Base-by-base conservation (phyloP, 2,113 vertebrate genomes). In the Strigops habroptila region DNA sequence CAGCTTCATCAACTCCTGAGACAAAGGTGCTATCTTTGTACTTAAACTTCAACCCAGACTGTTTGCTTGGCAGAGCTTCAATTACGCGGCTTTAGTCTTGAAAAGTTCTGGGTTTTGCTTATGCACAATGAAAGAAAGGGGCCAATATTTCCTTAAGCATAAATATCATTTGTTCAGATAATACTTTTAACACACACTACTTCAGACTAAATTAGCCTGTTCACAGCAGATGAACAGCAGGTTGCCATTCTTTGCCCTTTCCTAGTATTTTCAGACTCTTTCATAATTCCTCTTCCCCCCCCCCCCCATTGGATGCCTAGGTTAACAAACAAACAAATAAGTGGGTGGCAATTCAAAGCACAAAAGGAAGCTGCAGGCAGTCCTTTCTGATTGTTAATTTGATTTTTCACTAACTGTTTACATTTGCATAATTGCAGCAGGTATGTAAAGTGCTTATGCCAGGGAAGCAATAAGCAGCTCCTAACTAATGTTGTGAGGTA, bases 261-360 rank as follows among this genome's bases (percentile, higher is more conserved):
- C 30, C 51, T 63, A 57, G 31, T 57, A 65, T 75, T 82, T 82
- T 82, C 79, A 48, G 65, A 18, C n/a, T 83, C 75, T 95, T 90
- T 64, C 21, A 43, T 70, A 68, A 77, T 84, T 95, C 22, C n/a
- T n/a, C n/a, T n/a, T n/a, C n/a, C n/a, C n/a, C n/a, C n/a, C n/a
- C n/a, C n/a, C n/a, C n/a, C n/a, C n/a, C 59, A 68, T 39, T 82
- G 84, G 76, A 87, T 79, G 55, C 63, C 79, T 53, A 64, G 80
- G 62, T 95, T 93, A 96, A 94, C 73, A 94, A 95, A 94, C 59
- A 96, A 95, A 94, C 55, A 95, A 93, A 86, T 80, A 97, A 95
- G 74, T 64, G 55, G 73, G 70, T 87, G 88, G 87, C 73, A 95
- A 62, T 83, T 90, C 83, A 44, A 84, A 65, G 77, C 41, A 93